phyloP scores from a whole-genome alignment of 37 sponge, comb jelly and placozoan species.

The Ephydatia muelleri region DNA sequence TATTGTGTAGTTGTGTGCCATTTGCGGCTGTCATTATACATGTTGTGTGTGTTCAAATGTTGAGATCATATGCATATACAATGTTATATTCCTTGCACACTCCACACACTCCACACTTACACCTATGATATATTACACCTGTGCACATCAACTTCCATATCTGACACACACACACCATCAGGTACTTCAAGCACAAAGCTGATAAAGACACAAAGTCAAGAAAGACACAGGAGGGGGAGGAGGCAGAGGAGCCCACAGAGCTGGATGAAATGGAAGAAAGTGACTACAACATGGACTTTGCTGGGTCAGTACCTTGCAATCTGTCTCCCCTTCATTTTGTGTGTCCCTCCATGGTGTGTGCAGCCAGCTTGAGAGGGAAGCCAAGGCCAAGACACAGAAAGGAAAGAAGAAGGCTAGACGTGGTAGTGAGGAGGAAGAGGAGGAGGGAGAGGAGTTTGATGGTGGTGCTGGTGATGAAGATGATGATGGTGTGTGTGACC shows the following conservation, averaged over 20 bases:
- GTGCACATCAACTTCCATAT: background rate
- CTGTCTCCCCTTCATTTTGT: background rate
- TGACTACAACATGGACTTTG: background rate
- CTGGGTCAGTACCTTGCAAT: no score
- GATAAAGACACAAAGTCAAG: background rate
- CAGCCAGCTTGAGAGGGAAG: no score
- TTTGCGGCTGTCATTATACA: background rate
- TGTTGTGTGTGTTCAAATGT: background rate
- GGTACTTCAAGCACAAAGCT: background rate
- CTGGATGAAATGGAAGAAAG: constrained; percentile 1
- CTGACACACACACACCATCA: background rate
- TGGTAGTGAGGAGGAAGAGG: constrained; percentile 6
- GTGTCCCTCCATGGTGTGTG: no score
- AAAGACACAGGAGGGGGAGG: background rate
- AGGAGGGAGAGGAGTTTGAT: constrained; percentile 1
- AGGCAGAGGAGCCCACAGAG: background rate
- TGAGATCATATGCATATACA: background rate
- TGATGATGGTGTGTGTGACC: background rate
- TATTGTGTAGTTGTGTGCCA: no score
- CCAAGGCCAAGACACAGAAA: background rate
- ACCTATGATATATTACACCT: no score
- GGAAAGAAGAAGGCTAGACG: background rate
- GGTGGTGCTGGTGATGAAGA: background rate
- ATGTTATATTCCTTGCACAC: background rate
- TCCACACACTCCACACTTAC: no score